Conservation (phyloP, 2,888 invertebrate genomes). For the Tachystola acroxantha region DNA sequence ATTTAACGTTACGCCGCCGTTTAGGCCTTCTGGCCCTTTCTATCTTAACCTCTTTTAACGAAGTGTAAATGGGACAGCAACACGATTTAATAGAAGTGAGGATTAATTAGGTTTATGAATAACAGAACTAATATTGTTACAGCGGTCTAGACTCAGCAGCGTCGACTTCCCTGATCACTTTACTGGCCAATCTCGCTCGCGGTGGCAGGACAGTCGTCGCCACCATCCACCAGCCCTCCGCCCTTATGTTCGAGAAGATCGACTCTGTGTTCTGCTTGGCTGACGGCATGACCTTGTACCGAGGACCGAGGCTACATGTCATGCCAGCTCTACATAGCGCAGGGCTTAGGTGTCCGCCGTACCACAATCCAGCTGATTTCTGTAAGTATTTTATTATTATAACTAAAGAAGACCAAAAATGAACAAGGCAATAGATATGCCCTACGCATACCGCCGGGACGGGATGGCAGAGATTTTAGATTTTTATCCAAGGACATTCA, state of each 20-base stretch:
- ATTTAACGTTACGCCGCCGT: too few relatives aligned
- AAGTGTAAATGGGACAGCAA: too few relatives aligned
- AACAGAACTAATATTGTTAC: too few relatives aligned
- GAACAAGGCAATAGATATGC: too few relatives aligned
- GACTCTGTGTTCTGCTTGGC: conserved; percentile 92
- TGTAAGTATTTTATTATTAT: conserved; percentile 81
- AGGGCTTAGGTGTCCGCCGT: conserved; percentile 90
- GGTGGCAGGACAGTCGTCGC: conserved; percentile 94
- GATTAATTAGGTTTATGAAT: too few relatives aligned
- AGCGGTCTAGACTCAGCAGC: conserved; percentile 94
- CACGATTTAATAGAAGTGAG: too few relatives aligned
- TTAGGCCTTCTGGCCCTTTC: too few relatives aligned
- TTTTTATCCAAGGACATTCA: not conserved
- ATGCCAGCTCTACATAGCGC: conserved; percentile 87
- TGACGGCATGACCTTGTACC: conserved; percentile 90
- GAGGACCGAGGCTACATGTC: conserved; percentile 85
- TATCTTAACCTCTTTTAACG: too few relatives aligned
- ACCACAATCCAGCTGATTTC: conserved; percentile 97
- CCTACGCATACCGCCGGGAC: too few relatives aligned
- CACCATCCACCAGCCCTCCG: conserved; percentile 96
- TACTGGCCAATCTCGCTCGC: conserved; percentile 88
- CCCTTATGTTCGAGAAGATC: conserved; percentile 94
- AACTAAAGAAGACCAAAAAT: too few relatives aligned
- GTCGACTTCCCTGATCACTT: conserved; percentile 88
- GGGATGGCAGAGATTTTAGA: too few relatives aligned